Base-by-base conservation (phyloP, 2,113 vertebrate genomes). In the Gnathonemus echidnorhynchus region DNA sequence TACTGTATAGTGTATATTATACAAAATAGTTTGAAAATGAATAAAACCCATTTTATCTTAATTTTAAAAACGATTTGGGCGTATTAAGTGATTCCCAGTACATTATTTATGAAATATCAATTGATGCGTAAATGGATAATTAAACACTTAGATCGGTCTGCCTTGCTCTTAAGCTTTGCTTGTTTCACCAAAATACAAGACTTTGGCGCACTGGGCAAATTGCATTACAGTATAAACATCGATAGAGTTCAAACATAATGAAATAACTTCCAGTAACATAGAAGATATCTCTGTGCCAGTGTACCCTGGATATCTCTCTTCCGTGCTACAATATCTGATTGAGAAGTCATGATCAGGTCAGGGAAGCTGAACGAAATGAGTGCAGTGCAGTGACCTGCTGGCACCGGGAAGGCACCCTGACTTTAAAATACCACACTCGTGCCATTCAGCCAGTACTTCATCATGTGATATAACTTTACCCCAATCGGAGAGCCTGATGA, bases 401-500 rank as follows among this genome's bases (percentile, higher is more conserved):
- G 27, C 46, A 45, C 46, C 13, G n/a, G 17, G 35, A 48, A 89
- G 27, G 27, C 58, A 49, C 31, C 62, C 88, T 89, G 48, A 52
- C 62, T 52, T 87, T 89, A 70, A 13, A 80, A 50, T 53, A 39
- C 35, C 52, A 45, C 62, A 50, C 0, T 46, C 45, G 48, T 45
- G 66, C 46, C 46, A 77, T 88, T 46, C 39, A 87, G 0, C 45
- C 27, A 90, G 89, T 35, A 39, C 46, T 90, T 85, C 80, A 53
- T 87, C 90, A 88, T 88, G 90, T 90, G 91, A 92, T 84, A 92
- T 93, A 95, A 96, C 95, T 96, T 96, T 93, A 91, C 92, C 94
- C 94, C 93, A 94, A 92, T 95, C 91, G 92, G 93, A 84, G 17
- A 90, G 58, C 85, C 88, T 88, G 56, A 91, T 90, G 90, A 91